Evolutionary conservation across 2,113 vertebrate genomes (phyloP), one percentile per base, ranked within the genome.

Genomic region (Galemys pyrenaicus): DNA sequence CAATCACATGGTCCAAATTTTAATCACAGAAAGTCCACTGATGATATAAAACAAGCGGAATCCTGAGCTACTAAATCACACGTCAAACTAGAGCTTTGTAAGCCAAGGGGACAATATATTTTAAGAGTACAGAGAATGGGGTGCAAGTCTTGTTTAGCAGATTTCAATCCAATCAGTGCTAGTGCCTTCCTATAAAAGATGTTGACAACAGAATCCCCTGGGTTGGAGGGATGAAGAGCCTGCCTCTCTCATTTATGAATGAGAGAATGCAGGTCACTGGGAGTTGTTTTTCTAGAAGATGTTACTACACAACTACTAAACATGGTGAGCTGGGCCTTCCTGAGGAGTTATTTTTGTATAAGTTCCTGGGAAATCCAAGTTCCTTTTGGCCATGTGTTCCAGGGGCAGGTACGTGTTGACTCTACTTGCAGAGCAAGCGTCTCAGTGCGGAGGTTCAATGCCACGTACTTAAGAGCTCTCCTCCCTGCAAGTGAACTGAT

Each of bases 241-340:
- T 19, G 26, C 11, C n/a, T 94, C 56, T 32, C 5, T 62, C 39
- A 51, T 83, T 75, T 54, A 51, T n/a, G n/a, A n/a, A n/a, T n/a
- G 41, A 56, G 28, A 64, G 96, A 75, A 94, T 37, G 24, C 19
- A 70, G 87, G 51, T 83, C 89, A 28, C 0, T 58, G 82, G 83
- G 65, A 64, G 11, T 67, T 24, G 41, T 49, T 60, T 93, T 91
- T 67, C 65, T 80, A 58, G 62, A 65, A 87, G 92, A 92, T 20
- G 19, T 37, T 75, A 58, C 46, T 65, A 67, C 13, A 37, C 44
- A 86, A 51, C 26, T 30, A 37, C 28, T 60, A 20, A 86, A 78
- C 24, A 58, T 30, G 37, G 81, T 13, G 20, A 60, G 16, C 28
- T n/a, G n/a, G 62, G 49, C 22, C 70, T 96, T 82, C 62, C 49